A percentile compares a stretch with the other conserved stretches of the same genome.
Conservation (phyloP, 35 echinoderm and acorn worm species). For the Eucidaris tribuloides region DNA sequence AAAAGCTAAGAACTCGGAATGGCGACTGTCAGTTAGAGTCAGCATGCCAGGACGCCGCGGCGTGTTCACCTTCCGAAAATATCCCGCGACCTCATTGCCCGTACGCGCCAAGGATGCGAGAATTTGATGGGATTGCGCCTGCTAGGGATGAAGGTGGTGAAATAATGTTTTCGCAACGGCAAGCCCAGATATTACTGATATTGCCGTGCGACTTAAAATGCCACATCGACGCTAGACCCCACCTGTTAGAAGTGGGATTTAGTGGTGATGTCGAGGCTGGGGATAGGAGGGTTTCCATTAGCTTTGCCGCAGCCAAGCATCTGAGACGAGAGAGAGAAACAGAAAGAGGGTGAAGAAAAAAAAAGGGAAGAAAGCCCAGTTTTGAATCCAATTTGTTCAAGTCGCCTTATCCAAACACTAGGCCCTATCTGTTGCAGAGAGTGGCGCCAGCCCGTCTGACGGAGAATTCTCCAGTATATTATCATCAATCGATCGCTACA, state of each 20-base stretch:
- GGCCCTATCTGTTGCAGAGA: slow-evolving; percentile 15
- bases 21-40: no score
- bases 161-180: not conserved
- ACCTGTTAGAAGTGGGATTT: not conserved
- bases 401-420: slow-evolving; percentile 28
- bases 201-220: no score
- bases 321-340: not conserved
- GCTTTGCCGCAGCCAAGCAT: no score
- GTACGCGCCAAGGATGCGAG: no score
- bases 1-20: no score
- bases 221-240: no score
- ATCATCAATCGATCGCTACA: slow-evolving; percentile 36
- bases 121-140: not conserved
- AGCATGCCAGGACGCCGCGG: no score
- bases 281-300: no score
- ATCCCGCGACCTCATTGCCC: no score
- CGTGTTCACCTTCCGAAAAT: no score
- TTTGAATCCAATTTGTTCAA: slow-evolving; percentile 37
- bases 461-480: slow-evolving; percentile 13
- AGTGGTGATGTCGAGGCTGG: not conserved
- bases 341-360: not conserved
- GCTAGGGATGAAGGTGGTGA: not conserved
- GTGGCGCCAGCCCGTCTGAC: slow-evolving; percentile 1
- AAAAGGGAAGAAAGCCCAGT: slow-evolving; percentile 13
- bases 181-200: not conserved